phyloP scores from a whole-genome alignment of 2,888 invertebrate species.

The Oligia latruncula region DNA sequence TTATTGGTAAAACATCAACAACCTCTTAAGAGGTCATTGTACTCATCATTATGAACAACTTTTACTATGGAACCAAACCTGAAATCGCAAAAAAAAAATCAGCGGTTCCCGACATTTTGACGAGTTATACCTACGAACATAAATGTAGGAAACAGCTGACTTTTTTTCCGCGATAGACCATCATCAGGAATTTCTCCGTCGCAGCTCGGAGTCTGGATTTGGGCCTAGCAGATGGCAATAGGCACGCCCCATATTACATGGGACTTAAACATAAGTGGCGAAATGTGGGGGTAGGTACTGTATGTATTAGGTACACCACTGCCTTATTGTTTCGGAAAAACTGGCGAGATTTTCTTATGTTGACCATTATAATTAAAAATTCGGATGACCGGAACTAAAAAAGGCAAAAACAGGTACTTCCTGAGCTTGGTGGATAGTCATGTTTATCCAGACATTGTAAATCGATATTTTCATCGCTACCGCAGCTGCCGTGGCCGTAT shows the following conservation, averaged over 20 bases:
- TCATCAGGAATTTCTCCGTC: not conserved
- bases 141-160: too few species aligned
- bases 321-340: too few species aligned
- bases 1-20: too few species aligned
- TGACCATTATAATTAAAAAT: not conserved
- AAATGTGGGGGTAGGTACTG: not conserved
- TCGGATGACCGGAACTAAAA: not conserved
- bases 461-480: too few species aligned
- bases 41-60: too few species aligned
- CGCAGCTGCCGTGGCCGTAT: not conserved
- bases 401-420: not conserved
- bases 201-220: not conserved
- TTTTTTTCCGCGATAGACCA: not conserved
- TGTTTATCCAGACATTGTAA: not conserved
- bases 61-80: too few species aligned
- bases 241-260: not conserved
- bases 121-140: too few species aligned
- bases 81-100: too few species aligned
- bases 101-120: too few species aligned
- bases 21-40: too few species aligned
- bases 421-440: not conserved
- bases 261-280: not conserved
- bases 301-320: not conserved
- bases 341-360: too few species aligned
- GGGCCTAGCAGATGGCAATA: too few species aligned